Conservation (phyloP, 2,797 vertebrate genomes). For the Sebastes iracundus region DNA sequence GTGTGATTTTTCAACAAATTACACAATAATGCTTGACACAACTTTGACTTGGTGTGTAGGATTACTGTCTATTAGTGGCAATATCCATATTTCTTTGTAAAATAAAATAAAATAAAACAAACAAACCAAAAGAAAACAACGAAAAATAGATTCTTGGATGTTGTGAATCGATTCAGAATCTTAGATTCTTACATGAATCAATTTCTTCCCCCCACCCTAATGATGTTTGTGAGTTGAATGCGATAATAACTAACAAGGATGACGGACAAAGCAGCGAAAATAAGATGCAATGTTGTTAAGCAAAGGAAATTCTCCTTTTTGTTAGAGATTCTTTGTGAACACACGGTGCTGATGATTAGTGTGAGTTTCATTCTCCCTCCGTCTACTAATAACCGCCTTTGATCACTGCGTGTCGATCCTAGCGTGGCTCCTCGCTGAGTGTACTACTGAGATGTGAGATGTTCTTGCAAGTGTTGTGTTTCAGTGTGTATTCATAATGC, state of each 20-base stretch:
- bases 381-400: conserved; percentile 18
- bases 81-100: no score
- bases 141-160: no score
- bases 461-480: not conserved
- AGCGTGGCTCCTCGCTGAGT: not conserved
- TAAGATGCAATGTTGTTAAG: not conserved
- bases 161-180: not conserved
- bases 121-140: no score
- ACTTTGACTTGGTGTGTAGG: no score
- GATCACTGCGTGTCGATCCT: conserved; percentile 15
- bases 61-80: no score
- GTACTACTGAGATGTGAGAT: not conserved
- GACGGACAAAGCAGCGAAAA: not conserved
- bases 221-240: not conserved
- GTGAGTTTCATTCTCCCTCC: not conserved
- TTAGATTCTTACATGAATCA: no score
- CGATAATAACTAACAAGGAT: not conserved
- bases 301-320: not conserved
- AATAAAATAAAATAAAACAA: no score
- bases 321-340: conserved; percentile 12
- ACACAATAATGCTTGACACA: no score
- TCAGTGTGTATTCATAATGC: not conserved
- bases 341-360: not conserved
- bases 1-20: no score
- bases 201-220: no score